Evolutionary conservation across 2,113 vertebrate species (phyloP).

Genomic region (Capreolus pygargus): DNA sequence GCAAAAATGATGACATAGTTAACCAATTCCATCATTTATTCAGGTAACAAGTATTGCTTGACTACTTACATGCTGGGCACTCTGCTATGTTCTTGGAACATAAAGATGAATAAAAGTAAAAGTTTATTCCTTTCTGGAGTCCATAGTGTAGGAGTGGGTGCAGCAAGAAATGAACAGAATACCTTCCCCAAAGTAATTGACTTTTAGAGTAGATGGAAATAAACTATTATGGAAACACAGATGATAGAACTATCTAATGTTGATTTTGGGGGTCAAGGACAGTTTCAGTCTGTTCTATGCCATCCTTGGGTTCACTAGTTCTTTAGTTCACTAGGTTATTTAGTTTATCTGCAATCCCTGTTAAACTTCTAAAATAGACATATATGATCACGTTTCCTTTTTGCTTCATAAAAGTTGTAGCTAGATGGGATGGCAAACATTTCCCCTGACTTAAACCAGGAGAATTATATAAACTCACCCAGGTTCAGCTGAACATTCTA

Average conservation of each 20-base stretch:
- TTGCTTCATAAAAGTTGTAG: background rate
- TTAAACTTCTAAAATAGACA: background rate
- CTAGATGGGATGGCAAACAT: background rate
- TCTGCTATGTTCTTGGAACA: background rate
- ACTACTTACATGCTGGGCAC: too few relatives aligned
- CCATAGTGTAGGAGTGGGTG: background rate
- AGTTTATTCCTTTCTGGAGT: background rate
- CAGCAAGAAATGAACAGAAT: background rate
- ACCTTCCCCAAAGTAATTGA: background rate
- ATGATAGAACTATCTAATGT: background rate
- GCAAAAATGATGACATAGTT: background rate
- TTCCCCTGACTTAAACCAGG: background rate
- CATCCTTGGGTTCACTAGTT: background rate
- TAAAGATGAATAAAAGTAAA: background rate
- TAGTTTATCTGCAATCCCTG: background rate
- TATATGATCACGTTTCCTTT: background rate
- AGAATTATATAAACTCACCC: background rate
- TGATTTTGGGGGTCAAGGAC: background rate
- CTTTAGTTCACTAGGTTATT: background rate
- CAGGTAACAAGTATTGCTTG: background rate
- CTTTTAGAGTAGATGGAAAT: background rate
- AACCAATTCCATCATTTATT: background rate
- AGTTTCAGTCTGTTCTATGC: background rate
- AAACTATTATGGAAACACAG: background rate
- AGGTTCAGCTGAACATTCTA: constrained; percentile 9